Percentiles rank a stretch among this genome's conserved stretches.
Evolutionary conservation across 2,797 vertebrate species (phyloP).

Genomic region (Pipistrellus kuhlii): DNA sequence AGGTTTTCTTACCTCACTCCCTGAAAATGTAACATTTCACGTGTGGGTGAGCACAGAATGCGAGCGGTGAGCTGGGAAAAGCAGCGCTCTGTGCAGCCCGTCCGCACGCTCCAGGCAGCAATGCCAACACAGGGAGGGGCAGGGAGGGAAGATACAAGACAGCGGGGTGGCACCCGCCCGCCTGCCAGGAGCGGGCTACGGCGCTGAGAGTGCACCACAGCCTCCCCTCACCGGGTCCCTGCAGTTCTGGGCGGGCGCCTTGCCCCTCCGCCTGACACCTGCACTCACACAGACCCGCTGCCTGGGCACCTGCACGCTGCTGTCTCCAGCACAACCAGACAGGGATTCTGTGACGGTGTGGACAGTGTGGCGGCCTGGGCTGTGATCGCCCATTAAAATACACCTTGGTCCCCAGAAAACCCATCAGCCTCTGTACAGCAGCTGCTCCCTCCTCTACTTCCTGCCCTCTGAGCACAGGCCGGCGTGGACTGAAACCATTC

Average conservation of each 20-base stretch:
- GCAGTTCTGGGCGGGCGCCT: background rate
- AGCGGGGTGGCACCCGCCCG: too few species aligned
- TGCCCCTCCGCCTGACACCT: background rate
- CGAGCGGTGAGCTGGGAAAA: background rate
- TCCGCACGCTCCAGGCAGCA: background rate
- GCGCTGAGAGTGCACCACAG: background rate
- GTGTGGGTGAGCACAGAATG: background rate
- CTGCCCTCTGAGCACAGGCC: fast-evolving
- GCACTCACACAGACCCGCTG: background rate
- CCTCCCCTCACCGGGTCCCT: background rate
- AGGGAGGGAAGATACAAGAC: background rate
- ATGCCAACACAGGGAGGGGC: background rate
- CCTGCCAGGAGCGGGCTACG: background rate
- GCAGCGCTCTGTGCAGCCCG: background rate
- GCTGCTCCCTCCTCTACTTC: too few species aligned
- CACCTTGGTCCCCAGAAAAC: background rate
- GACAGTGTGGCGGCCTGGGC: too few species aligned
- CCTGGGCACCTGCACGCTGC: background rate
- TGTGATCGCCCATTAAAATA: background rate
- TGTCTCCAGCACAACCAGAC: background rate
- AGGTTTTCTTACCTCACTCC: background rate
- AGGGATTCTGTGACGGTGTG: background rate
- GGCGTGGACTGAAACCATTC: background rate
- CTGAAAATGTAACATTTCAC: background rate
- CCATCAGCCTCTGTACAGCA: background rate